phyloP scores from a whole-genome alignment of 2,888 invertebrate species.

The Stenodera caucasica region DNA sequence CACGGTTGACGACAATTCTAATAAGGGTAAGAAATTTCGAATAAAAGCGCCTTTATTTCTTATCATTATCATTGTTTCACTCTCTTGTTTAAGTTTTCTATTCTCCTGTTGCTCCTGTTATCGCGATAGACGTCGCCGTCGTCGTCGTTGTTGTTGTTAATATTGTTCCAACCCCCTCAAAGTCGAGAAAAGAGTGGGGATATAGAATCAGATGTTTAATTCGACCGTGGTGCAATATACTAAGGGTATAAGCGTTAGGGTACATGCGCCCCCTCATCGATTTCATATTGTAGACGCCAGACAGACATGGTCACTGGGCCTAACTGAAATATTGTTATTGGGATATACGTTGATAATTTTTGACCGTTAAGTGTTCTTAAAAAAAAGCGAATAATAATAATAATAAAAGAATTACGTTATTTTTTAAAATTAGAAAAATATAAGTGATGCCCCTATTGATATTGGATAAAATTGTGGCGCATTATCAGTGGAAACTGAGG shows the following conservation, averaged over 20 bases:
- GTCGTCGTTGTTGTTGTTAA: neutral
- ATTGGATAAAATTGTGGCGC: neutral
- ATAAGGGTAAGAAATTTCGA: neutral
- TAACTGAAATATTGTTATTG: conserved; percentile 47
- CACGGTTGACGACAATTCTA: neutral
- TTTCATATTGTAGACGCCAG: conserved; percentile 50
- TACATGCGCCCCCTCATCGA: conserved; percentile 56
- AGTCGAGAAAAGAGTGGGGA: conserved; percentile 15
- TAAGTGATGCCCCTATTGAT: conserved; percentile 20
- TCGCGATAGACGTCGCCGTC: neutral
- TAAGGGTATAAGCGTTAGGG: conserved; percentile 39
- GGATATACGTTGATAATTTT: conserved; percentile 8
- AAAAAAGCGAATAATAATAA: too few relatives aligned
- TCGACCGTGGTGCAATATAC: conserved; percentile 44
- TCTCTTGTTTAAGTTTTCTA: conserved; percentile 7
- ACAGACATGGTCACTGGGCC: conserved; percentile 51
- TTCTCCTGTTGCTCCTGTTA: conserved; percentile 42
- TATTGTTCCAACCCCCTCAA: conserved; percentile 24
- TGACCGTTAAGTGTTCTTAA: neutral
- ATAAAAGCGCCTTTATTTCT: neutral
- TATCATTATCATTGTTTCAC: conserved; percentile 7
- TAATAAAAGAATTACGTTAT: conserved; percentile 10
- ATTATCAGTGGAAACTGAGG: conserved; percentile 11
- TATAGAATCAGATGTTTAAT: conserved; percentile 42
- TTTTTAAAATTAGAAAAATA: neutral